Percentiles rank a stretch among this genome's conserved stretches.
These are phyloP conservation scores for Boulengeromyrus knoepffleri DNA, from an alignment of 2,113 vertebrate genomes.

Conservation along the genomic window DNA sequence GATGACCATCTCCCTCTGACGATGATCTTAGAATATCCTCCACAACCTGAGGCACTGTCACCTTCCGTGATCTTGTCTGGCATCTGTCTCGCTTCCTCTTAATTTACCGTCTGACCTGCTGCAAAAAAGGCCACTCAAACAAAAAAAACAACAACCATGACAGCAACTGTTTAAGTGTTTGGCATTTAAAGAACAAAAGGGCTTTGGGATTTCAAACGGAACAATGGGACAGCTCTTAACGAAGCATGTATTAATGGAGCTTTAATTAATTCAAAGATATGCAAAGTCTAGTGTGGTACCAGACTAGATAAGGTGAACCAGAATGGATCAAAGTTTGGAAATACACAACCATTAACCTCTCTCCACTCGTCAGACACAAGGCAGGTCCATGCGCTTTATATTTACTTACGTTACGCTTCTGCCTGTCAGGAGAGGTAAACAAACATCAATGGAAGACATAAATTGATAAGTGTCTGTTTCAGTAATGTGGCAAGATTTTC, in stretches of 20 bases:
- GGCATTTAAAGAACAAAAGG: slow-evolving; percentile 41
- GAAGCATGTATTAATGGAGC: slow-evolving; percentile 23
- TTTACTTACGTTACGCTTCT: background rate
- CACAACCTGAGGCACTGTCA: background rate
- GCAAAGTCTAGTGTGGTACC: slow-evolving; percentile 26
- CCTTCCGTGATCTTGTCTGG: slow-evolving; percentile 20
- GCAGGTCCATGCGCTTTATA: background rate
- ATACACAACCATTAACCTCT: slow-evolving; percentile 38
- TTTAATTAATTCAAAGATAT: slow-evolving; percentile 41
- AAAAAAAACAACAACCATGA: background rate
- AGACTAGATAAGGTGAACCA: slow-evolving; percentile 28
- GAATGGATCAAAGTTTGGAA: slow-evolving; percentile 35
- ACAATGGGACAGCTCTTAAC: slow-evolving; percentile 18
- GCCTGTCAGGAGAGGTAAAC: background rate
- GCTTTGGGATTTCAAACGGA: slow-evolving; percentile 10
- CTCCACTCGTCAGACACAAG: slow-evolving; percentile 19
- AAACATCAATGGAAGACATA: background rate
- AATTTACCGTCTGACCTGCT: slow-evolving; percentile 19
- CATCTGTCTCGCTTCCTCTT: slow-evolving; percentile 25
- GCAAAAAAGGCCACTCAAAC: background rate
- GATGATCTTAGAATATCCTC: slow-evolving; percentile 12
- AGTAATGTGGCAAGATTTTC: background rate
- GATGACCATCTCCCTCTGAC: background rate
- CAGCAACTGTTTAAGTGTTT: slow-evolving; percentile 25
- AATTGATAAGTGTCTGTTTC: background rate